Conservation (phyloP, 2,113 vertebrate genomes). For the Ailurus styani region DNA sequence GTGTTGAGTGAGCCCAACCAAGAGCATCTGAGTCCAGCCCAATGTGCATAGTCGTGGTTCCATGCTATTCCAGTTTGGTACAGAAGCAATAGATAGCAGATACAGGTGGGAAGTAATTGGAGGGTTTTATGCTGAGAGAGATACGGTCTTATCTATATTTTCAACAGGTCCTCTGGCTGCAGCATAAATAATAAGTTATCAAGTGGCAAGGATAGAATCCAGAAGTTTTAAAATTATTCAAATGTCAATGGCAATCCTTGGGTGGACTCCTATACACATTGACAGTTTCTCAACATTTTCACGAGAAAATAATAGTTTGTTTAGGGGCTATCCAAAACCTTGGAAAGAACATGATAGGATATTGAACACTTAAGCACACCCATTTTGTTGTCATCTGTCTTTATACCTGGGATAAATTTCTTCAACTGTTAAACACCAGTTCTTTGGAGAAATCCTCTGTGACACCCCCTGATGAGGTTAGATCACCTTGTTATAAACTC, state of each 20-base stretch:
- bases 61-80: not conserved
- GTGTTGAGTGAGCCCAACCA: not conserved
- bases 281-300: not conserved
- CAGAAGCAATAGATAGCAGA: not conserved
- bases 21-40: not conserved
- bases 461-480: not conserved
- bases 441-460: not conserved
- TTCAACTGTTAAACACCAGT: not conserved
- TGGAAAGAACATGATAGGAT: not conserved
- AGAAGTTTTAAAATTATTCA: conserved; percentile 2
- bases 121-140: not conserved
- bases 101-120: not conserved
- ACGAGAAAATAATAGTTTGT: not conserved
- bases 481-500: not conserved
- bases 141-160: not conserved
- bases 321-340: not conserved
- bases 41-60: not conserved
- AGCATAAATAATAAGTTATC: not conserved
- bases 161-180: not conserved
- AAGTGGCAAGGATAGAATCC: not conserved
- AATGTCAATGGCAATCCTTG: not conserved
- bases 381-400: not conserved
- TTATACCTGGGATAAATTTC: not conserved
- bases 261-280: not conserved
- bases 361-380: not conserved